These are phyloP conservation scores for Camelus bactrianus DNA, from an alignment of 2,113 vertebrate genomes.

Conservation along the genomic window DNA sequence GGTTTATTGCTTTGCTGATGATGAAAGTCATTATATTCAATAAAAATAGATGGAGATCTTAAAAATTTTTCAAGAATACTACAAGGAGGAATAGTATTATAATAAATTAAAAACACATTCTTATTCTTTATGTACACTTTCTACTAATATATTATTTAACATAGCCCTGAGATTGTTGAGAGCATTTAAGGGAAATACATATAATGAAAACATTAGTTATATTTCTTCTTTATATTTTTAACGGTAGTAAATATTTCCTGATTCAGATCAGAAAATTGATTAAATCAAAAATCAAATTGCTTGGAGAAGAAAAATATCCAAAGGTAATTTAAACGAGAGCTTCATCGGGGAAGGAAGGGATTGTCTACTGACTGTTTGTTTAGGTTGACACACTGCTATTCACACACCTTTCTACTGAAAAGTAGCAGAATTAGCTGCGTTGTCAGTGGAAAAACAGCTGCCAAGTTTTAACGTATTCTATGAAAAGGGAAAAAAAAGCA, in stretches of 20 bases:
- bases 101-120: not conserved
- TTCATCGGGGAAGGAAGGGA: not conserved
- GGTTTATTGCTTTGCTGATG: not conserved
- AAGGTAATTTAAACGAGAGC: not conserved
- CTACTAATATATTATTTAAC: not conserved
- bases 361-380: not conserved
- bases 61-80: not conserved
- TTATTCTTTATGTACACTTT: not conserved
- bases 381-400: not conserved
- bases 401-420: not conserved
- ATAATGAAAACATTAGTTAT: not conserved
- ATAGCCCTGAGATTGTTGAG: not conserved
- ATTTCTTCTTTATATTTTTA: not conserved
- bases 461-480: conserved; percentile 53
- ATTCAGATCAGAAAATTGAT: not conserved
- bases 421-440: not conserved
- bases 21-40: not conserved
- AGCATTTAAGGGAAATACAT: not conserved
- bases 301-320: not conserved
- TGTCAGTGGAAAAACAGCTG: not conserved
- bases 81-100: not conserved
- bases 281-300: not conserved
- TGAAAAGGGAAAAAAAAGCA: conserved; percentile 29
- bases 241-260: not conserved
- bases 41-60: not conserved